phyloP scores from a whole-genome alignment of 2,113 vertebrate species.

The Lophura nycthemera region DNA sequence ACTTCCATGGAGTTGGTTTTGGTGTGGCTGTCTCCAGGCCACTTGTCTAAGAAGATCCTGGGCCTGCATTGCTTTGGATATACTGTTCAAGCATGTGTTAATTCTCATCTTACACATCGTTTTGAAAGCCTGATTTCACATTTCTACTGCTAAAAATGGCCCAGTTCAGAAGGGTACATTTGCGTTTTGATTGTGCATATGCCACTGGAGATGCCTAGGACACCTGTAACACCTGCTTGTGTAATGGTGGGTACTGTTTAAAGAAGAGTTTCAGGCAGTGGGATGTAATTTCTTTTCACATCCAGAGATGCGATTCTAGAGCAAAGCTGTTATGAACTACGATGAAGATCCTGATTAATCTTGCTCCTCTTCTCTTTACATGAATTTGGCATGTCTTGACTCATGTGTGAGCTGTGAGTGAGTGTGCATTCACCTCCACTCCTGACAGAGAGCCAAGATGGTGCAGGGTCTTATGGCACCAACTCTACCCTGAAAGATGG shows the following conservation, averaged over 20 bases:
- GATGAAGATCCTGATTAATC: not conserved
- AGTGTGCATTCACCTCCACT: fast-evolving
- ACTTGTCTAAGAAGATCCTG: slow-evolving; percentile 2
- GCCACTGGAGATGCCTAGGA: not conserved
- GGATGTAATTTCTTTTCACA: not conserved
- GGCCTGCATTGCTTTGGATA: not conserved
- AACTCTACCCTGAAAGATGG: not conserved
- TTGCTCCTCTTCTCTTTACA: not conserved
- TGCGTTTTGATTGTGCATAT: not conserved
- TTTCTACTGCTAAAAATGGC: not conserved
- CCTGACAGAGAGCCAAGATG: not conserved
- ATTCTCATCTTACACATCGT: not conserved
- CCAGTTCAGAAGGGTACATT: not conserved
- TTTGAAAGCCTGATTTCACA: not conserved
- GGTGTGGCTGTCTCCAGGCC: not conserved
- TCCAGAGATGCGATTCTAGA: not conserved
- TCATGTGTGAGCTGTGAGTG: not conserved
- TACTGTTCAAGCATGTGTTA: not conserved
- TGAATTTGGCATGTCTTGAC: not conserved
- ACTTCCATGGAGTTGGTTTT: not conserved
- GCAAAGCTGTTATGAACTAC: not conserved
- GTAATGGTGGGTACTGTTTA: not conserved
- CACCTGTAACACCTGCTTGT: not conserved
- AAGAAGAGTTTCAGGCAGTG: not conserved
- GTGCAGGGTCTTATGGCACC: not conserved